Conservation (phyloP, 2,888 invertebrate species). For the Drosophila tripunctata region DNA sequence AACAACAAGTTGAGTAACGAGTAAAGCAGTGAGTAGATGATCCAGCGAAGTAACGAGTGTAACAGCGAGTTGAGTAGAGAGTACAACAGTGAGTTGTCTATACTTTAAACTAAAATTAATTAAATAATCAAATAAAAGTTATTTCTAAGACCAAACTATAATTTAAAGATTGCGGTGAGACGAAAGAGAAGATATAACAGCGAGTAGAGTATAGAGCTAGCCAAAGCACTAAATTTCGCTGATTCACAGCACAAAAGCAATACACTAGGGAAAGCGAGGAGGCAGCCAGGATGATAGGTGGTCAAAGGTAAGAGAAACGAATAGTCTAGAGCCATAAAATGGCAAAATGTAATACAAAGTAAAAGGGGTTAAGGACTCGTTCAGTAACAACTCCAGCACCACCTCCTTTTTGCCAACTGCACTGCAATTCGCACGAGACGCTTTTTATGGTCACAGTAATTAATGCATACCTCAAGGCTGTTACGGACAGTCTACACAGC, state of each 20-base stretch:
- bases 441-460: constrained; percentile 77
- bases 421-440: constrained; percentile 49
- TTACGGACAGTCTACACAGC: constrained; percentile 47
- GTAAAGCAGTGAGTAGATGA: too few species aligned
- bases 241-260: constrained; percentile 43
- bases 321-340: constrained; percentile 65
- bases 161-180: too few species aligned
- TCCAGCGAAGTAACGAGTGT: too few species aligned
- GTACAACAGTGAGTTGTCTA: too few species aligned
- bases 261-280: constrained; percentile 22
- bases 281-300: constrained; percentile 11
- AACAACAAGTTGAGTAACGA: too few species aligned
- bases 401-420: constrained; percentile 4
- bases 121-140: too few species aligned
- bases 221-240: constrained; percentile 58
- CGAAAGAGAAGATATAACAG: background rate
- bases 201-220: constrained; percentile 16
- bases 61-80: too few species aligned
- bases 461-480: constrained; percentile 78
- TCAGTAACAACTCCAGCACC: background rate
- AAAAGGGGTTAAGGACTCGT: constrained; percentile 43
- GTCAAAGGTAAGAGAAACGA: constrained; percentile 15
- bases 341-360: constrained; percentile 76
- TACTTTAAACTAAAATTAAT: too few species aligned
- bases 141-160: too few species aligned